These are phyloP conservation scores for Lochmaea crataegi DNA, from an alignment of 2,888 invertebrate genomes.

Conservation along the genomic window DNA sequence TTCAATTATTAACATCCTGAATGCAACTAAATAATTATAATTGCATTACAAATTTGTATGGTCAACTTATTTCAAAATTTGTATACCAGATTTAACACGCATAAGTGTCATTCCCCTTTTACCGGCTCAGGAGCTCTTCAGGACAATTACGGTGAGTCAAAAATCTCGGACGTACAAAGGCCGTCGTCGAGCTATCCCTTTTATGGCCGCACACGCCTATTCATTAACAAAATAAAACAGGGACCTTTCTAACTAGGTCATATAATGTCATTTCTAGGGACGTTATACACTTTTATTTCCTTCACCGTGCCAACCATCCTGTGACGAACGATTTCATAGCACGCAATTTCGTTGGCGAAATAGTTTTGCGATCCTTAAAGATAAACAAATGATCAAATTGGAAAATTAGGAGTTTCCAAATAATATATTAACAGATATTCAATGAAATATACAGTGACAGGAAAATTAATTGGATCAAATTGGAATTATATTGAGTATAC, in stretches of 20 bases:
- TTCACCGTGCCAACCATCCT: conserved; percentile 34
- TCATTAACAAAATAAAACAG: conserved; percentile 40
- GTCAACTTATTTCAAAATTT: not conserved
- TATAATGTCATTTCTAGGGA: conserved; percentile 45
- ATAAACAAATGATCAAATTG: not conserved
- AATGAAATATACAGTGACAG: not conserved
- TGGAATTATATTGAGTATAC: too few species aligned
- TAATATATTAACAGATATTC: not conserved
- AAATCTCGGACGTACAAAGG: not conserved
- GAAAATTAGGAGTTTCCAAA: too few species aligned
- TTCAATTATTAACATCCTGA: conserved; percentile 10
- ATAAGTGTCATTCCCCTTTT: too few species aligned
- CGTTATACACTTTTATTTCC: conserved; percentile 50
- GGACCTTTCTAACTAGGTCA: conserved; percentile 42
- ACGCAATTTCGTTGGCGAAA: conserved; percentile 47
- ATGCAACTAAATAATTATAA: conserved; percentile 7
- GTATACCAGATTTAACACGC: not conserved
- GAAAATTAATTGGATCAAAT: too few species aligned
- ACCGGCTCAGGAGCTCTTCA: too few species aligned
- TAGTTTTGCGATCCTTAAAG: conserved; percentile 21
- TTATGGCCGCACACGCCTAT: conserved; percentile 26
- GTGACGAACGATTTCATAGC: conserved; percentile 46
- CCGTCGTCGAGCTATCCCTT: conserved; percentile 11
- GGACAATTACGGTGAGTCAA: not conserved
- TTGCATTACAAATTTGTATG: not conserved